phyloP scores from a whole-genome alignment of 2,888 invertebrate species.

The Xanthorhoe spadicearia region DNA sequence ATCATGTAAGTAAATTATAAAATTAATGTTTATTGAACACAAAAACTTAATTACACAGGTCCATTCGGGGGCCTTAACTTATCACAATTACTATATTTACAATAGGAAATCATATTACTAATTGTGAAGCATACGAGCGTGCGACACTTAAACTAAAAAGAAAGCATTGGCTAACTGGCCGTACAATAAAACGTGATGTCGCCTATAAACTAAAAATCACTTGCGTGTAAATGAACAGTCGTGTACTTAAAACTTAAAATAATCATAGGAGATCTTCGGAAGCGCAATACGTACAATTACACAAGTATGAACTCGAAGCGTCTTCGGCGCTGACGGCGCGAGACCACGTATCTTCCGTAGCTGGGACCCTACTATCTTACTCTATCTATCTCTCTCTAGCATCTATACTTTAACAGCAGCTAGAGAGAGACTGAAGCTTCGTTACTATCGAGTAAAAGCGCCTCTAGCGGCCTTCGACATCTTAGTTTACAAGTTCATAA shows the following conservation, averaged over 20 bases:
- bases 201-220: conserved; percentile 71
- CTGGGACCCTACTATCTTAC: not conserved
- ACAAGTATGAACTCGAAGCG: conserved; percentile 60
- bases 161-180: conserved; percentile 64
- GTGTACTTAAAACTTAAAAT: conserved; percentile 78
- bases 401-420: not conserved
- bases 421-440: not conserved
- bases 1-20: conserved; percentile 56
- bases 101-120: conserved; percentile 34
- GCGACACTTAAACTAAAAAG: conserved; percentile 55
- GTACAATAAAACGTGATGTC: conserved; percentile 51
- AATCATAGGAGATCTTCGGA: conserved; percentile 84
- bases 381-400: not conserved
- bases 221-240: conserved; percentile 75
- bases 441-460: not conserved
- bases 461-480: not conserved
- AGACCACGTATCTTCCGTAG: conserved; percentile 35
- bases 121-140: conserved; percentile 54
- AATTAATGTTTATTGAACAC: conserved; percentile 69
- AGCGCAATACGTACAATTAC: conserved; percentile 79
- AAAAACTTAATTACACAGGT: conserved; percentile 57
- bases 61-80: conserved; percentile 34
- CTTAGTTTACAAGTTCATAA: not conserved
- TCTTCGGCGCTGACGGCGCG: conserved; percentile 35
- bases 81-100: conserved; percentile 43